Percentiles rank a stretch among this genome's conserved stretches.
Evolutionary conservation across 1,140 invertebrate species (phyloP).

Genomic region (Carcinoscorpius rotundicauda): DNA sequence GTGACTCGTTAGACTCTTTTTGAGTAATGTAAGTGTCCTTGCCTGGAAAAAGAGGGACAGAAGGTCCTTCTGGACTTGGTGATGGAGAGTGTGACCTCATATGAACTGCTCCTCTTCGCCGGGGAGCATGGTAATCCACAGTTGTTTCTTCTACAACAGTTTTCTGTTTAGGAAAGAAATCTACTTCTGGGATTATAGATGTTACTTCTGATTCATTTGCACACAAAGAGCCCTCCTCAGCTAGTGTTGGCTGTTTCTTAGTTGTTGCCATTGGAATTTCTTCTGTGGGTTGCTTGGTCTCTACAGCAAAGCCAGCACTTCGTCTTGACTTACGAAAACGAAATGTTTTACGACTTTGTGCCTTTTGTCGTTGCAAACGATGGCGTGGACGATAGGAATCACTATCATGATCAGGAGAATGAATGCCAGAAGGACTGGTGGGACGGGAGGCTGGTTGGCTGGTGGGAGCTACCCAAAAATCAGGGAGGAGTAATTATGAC

Average conservation of each 20-base stretch:
- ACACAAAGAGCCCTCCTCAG: constrained; percentile 7
- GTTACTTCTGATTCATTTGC: constrained; percentile 1
- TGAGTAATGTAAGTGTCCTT: neutral
- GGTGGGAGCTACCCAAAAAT: neutral
- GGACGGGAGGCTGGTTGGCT: constrained; percentile 14
- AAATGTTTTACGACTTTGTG: constrained; percentile 87
- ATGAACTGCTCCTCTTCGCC: neutral
- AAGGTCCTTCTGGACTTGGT: neutral
- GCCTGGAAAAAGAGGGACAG: constrained; percentile 3
- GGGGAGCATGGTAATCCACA: neutral
- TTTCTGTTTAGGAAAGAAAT: constrained; percentile 4
- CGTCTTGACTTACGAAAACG: constrained; percentile 30
- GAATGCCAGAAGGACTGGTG: constrained; percentile 17
- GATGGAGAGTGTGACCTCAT: constrained; percentile 11
- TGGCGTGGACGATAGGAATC: constrained; percentile 34
- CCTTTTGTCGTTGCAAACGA: constrained; percentile 78
- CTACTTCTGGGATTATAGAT: neutral
- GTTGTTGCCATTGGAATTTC: constrained; percentile 14
- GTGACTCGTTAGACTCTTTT: constrained; percentile 11
- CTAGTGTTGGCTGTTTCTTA: constrained; percentile 4
- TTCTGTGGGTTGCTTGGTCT: constrained; percentile 10
- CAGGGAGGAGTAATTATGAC: constrained; percentile 1
- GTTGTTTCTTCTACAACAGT: neutral
- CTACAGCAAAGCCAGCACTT: constrained; percentile 19
- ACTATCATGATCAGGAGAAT: constrained; percentile 14